Percentiles rank a stretch among this genome's conserved stretches.
phyloP scores from a whole-genome alignment of 2,888 invertebrate species.

The Aspidiotus rigidus region DNA sequence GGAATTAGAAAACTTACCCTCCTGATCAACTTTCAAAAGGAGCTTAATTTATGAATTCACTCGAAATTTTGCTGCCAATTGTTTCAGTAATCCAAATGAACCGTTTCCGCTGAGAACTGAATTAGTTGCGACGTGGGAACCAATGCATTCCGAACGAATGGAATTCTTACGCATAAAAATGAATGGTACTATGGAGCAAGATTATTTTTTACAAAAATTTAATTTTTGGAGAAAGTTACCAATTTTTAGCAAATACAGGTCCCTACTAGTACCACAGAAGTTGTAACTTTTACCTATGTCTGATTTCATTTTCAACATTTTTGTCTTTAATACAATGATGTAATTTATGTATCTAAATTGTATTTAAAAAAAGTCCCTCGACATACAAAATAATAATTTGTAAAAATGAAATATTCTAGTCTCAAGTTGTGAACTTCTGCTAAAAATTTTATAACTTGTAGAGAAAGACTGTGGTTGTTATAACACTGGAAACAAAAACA shows the following conservation, averaged over 20 bases:
- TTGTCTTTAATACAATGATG: not conserved
- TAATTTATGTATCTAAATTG: not conserved
- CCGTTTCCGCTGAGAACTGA: not conserved
- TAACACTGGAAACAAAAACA: no score
- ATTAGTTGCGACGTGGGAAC: constrained; percentile 5
- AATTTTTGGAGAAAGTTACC: constrained; percentile 18
- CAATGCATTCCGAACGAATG: not conserved
- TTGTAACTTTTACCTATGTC: not conserved
- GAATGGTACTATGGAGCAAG: constrained; percentile 20
- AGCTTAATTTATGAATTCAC: no score
- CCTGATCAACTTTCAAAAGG: no score
- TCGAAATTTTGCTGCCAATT: not conserved
- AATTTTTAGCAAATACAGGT: constrained; percentile 11
- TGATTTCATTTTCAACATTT: not conserved
- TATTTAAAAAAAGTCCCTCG: not conserved
- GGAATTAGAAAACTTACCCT: no score
- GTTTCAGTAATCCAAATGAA: constrained; percentile 21
- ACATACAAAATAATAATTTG: not conserved
- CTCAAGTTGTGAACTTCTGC: no score
- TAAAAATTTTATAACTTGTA: no score
- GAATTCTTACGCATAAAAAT: constrained; percentile 9
- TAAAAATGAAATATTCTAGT: not conserved
- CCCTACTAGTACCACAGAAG: not conserved
- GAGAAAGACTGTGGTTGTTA: no score
- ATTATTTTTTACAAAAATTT: constrained; percentile 10